A percentile compares a stretch with the other conserved stretches of the same genome.
phyloP scores from a whole-genome alignment of 1,140 invertebrate species.

The Gonatopus flavifemur region DNA sequence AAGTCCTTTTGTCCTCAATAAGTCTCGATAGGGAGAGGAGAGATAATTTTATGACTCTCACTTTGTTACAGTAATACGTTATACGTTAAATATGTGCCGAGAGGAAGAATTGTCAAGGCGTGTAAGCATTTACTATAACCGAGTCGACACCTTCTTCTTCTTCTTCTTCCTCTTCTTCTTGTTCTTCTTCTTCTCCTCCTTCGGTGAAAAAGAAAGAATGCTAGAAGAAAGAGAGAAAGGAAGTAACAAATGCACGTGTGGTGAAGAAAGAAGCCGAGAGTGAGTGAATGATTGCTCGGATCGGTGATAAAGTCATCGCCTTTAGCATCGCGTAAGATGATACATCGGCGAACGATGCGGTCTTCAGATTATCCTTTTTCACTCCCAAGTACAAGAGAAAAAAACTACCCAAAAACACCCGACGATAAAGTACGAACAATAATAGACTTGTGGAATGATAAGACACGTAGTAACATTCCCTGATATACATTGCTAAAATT shows the following conservation, averaged over 20 bases:
- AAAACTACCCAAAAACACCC: conserved; percentile 1
- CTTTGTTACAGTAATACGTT: too few species aligned
- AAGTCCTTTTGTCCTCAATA: too few species aligned
- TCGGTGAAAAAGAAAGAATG: conserved; percentile 3
- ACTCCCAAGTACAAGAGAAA: too few species aligned
- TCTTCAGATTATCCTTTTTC: conserved; percentile 45
- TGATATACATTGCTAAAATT: neutral
- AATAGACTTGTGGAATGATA: too few species aligned
- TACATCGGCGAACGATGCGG: conserved; percentile 55
- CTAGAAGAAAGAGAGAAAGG: neutral
- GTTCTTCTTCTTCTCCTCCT: neutral
- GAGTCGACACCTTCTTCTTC: neutral
- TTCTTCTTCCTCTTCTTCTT: neutral
- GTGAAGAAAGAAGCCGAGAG: conserved; percentile 11
- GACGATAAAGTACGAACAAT: conserved; percentile 19
- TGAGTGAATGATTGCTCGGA: conserved; percentile 57
- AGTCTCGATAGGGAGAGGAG: too few species aligned
- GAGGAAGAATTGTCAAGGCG: too few species aligned
- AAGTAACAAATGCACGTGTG: conserved; percentile 12
- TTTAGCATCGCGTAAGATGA: conserved; percentile 57
- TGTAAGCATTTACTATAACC: neutral
- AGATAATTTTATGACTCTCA: too few species aligned
- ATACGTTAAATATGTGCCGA: too few species aligned
- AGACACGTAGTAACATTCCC: conserved; percentile 10
- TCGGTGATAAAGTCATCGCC: conserved; percentile 60